These are phyloP conservation scores for Ibidorhyncha struthersii DNA, from an alignment of 2,113 vertebrate genomes.

Conservation along the genomic window DNA sequence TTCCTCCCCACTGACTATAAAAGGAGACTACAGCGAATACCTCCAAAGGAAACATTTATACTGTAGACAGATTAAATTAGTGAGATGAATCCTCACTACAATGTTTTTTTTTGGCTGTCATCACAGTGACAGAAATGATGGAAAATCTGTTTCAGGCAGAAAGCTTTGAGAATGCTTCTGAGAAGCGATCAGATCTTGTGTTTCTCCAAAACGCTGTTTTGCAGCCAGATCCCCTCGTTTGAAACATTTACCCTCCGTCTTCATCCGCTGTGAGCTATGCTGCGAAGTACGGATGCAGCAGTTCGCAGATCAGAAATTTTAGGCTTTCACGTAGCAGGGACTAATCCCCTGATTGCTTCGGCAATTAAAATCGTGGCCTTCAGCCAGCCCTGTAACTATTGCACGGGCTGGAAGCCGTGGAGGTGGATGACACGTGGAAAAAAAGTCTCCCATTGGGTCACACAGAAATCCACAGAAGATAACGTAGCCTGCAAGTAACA, in stretches of 20 bases:
- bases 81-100: background rate
- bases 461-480: background rate
- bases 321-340: background rate
- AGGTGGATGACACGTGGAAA: background rate
- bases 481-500: background rate
- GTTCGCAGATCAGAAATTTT: conserved; percentile 18
- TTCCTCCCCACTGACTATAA: background rate
- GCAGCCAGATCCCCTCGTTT: conserved; percentile 7
- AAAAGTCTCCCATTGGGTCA: background rate
- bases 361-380: conserved; percentile 23
- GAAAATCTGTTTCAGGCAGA: background rate
- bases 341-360: conserved; percentile 39
- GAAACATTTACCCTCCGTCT: conserved; percentile 23
- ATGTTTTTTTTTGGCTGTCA: conserved; percentile 31
- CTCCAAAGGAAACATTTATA: background rate
- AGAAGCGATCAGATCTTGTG: background rate
- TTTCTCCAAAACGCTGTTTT: background rate
- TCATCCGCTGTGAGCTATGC: conserved; percentile 20
- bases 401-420: background rate
- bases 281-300: conserved; percentile 26
- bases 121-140: background rate
- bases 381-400: background rate
- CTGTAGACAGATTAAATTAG: background rate
- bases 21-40: background rate
- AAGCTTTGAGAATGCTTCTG: background rate